Base-by-base conservation (phyloP, 2,113 vertebrate genomes). In the Indri indri region DNA sequence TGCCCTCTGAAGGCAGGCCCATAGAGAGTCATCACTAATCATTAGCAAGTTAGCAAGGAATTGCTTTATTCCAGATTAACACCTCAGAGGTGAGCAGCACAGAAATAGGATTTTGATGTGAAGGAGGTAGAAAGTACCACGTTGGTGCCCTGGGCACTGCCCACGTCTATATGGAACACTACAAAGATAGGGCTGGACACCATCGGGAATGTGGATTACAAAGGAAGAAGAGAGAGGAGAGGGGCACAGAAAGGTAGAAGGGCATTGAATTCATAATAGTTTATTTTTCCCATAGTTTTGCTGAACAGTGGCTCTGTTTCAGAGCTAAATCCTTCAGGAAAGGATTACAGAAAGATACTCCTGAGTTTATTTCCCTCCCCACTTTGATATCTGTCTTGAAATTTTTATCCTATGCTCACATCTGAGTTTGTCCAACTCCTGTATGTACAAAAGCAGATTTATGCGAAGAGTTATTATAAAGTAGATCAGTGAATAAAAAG, bases 401-500 rank as follows among this genome's bases (percentile, higher is more conserved):
- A 25, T 5, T 25, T 74, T 73, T 93, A 37, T 77, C 27, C 71
- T 73, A 77, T 88, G 59, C 57, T 54, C 77, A 82, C 65, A 93
- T 80, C 59, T 95, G 93, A 96, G 34, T 87, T 96, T 90, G 37
- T 1, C 37, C 86, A 66, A 52, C 52, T 94, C 37, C 57, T 95
- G 61, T 37, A 87, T 90, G 12, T 34, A 73, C 32, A 88, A 70
- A 95, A 27, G 27, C 71, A 97, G 37, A 94, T 90, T 89, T 61
- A 91, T 47, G 6, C 25, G 76, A 37, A 90, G 45, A 63, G 34
- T 23, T 86, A 32, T 74, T 97, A 81, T 88, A 93, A 77, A 92
- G 70, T 83, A 82, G 59, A 91, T 71, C 16, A 90, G 91, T 96
- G 37, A 92, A 81, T 54, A 61, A 97, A 98, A 96, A 80, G 12